Base-by-base conservation (phyloP, 2,888 invertebrate species). In the Therioaphis trifolii region DNA sequence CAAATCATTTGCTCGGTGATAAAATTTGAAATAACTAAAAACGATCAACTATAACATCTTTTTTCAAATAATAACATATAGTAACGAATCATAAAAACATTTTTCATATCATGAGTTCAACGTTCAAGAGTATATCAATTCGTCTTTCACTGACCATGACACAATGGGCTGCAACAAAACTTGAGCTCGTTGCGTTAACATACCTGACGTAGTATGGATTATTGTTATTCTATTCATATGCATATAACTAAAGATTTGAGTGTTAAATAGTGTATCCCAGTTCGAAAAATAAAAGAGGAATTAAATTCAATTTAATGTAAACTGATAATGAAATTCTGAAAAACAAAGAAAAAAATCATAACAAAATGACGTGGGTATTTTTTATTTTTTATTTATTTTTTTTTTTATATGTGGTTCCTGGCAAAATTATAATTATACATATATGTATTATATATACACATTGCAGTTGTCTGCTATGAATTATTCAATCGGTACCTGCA, bases 401-500 rank as follows among this genome's bases (percentile, higher is more conserved):
- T n/a, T n/a, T 27, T 12, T 71, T 35, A 15, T 12, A 29, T 43
- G 18, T 63, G 77, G 7, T 27, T 12, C 24, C 55, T 29, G 11
- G 15, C 43, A 46, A 75, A 75, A 27, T 52, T 55, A n/a, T 69
- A 77, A 66, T 63, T 66, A 43, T 29, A 63, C 7, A 27, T 63
- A 63, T 63, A 63, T 49, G 0, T 43, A 46, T 24, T 75, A 46
- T n/a, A 40, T 12, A 4, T 35, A 66, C 29, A 21, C 35, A 40
- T 68, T 78, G 18, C 58, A 61, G 40, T 40, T 55, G 29, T 63
- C 72, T 40, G 40, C 63, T 63, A 82, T 82, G 72, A 82, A 82
- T 82, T 82, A 82, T 82, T 72, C 71, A 82, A 82, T 82, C 49
- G 63, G 82, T 49, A 72, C 63, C 72, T 63, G 49, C 58, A 18